Evolutionary conservation across 1,140 invertebrate genomes (phyloP).

Genomic region (Apis laboriosa): DNA sequence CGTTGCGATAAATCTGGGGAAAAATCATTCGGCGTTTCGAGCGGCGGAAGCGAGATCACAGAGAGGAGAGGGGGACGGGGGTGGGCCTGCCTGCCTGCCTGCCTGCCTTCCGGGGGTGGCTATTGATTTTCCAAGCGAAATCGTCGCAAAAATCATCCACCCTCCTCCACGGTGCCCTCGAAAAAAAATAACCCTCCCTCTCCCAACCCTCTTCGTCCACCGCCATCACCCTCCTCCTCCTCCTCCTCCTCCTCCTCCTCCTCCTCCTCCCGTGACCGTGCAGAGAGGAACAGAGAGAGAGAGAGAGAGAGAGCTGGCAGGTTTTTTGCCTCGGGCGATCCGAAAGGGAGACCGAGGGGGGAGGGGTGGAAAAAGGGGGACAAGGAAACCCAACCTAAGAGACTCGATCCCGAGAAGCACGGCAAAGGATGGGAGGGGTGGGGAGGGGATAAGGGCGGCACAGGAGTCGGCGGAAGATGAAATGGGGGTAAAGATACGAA

Average conservation of each 20-base stretch:
- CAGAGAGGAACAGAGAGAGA: not conserved
- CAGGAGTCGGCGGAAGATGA: conserved; percentile 58
- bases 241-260: conserved; percentile 33
- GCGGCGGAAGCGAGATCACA: too few relatives aligned
- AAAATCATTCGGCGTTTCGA: conserved; percentile 2
- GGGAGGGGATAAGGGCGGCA: conserved; percentile 73
- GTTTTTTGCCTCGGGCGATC: conserved; percentile 75
- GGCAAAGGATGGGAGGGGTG: conserved; percentile 63
- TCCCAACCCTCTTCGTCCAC: conserved; percentile 65
- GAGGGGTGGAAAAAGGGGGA: conserved; percentile 16
- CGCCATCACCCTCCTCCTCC: conserved; percentile 51
- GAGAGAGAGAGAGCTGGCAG: conserved; percentile 59
- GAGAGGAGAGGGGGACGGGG: too few relatives aligned
- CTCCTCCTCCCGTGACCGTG: conserved; percentile 43
- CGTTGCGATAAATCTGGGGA: conserved; percentile 8
- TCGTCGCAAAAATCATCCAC: conserved; percentile 59
- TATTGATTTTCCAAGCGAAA: conserved; percentile 45
- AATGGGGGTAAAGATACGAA: conserved; percentile 74
- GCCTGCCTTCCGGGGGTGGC: too few relatives aligned
- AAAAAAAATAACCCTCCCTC: conserved; percentile 77
- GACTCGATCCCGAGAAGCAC: conserved; percentile 72
- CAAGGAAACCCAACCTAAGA: conserved; percentile 77
- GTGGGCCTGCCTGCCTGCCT: too few relatives aligned
- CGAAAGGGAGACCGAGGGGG: conserved; percentile 56
- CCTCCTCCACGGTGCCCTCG: conserved; percentile 34